Evolutionary conservation across 2,888 invertebrate genomes (phyloP).

Genomic region (Bembecia ichneumoniformis): DNA sequence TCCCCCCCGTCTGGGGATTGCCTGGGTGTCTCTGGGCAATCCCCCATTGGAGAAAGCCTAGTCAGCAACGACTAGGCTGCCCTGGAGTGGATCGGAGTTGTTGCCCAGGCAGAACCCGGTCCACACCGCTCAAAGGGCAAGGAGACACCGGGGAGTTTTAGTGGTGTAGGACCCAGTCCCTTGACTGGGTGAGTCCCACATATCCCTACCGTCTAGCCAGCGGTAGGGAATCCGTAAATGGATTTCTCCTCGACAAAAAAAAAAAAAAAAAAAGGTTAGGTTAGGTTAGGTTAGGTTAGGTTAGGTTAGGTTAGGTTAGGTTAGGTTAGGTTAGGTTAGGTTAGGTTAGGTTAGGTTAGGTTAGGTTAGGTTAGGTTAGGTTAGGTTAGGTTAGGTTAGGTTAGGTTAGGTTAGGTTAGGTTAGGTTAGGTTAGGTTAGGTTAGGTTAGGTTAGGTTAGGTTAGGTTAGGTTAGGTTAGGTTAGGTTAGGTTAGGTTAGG

Average conservation of each 20-base stretch:
- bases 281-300: constrained; percentile 10
- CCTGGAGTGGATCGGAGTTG: too few relatives aligned
- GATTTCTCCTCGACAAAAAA: neutral
- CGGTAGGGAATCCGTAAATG: too few relatives aligned
- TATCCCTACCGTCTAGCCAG: too few relatives aligned
- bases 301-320: constrained; percentile 10
- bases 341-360: constrained; percentile 8
- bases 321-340: constrained; percentile 9
- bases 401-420: constrained; percentile 11
- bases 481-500: constrained; percentile 13
- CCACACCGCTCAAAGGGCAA: too few relatives aligned
- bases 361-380: constrained; percentile 9
- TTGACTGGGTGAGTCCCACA: too few relatives aligned
- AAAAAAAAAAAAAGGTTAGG: constrained; percentile 1
- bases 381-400: constrained; percentile 11
- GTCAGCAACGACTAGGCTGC: too few relatives aligned
- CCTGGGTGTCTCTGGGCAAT: too few relatives aligned
- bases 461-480: constrained; percentile 9
- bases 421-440: constrained; percentile 10
- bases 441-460: constrained; percentile 10
- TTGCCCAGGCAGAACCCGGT: too few relatives aligned
- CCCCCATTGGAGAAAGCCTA: too few relatives aligned
- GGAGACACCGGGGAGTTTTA: too few relatives aligned
- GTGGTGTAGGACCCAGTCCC: too few relatives aligned
- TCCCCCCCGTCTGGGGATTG: too few relatives aligned